Percentiles rank a stretch among this genome's conserved stretches.
Conservation (phyloP, 2,113 vertebrate species). For the Cottus gobio region DNA sequence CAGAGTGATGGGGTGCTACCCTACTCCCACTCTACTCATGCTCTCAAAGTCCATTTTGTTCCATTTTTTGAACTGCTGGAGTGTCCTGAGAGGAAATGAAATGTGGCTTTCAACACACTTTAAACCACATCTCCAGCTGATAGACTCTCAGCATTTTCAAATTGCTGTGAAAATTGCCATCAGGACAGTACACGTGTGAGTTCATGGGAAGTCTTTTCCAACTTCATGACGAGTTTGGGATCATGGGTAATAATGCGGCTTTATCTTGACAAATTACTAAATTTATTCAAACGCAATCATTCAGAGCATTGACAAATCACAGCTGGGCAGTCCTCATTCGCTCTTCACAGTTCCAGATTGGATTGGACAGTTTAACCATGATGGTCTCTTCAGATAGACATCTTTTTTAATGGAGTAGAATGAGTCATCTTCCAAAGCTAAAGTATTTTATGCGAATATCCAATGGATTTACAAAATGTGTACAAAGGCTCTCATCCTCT, state of each 20-base stretch:
- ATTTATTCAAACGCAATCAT: not conserved
- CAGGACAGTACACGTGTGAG: not conserved
- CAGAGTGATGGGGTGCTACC: not conserved
- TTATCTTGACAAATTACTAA: not conserved
- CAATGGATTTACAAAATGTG: not conserved
- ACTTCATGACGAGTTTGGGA: not conserved
- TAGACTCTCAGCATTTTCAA: slow-evolving; percentile 12
- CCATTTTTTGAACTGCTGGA: slow-evolving; percentile 9
- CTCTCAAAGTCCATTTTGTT: slow-evolving; percentile 24
- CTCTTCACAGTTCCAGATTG: not conserved
- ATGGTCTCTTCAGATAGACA: too few species aligned
- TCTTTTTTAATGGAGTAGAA: too few species aligned
- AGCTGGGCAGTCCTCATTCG: too few species aligned
- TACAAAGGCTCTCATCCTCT: not conserved
- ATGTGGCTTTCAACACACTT: not conserved
- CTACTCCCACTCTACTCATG: not conserved
- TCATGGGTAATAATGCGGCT: not conserved
- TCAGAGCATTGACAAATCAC: not conserved
- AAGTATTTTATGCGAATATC: not conserved
- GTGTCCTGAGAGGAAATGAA: slow-evolving; percentile 10
- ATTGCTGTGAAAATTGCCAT: slow-evolving; percentile 21
- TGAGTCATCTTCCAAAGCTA: not conserved
- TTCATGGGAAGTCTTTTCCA: not conserved
- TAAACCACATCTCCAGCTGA: slow-evolving; percentile 22
- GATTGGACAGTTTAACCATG: too few species aligned